These are phyloP conservation scores for Columba janthina DNA, from an alignment of 2,113 vertebrate species.

Conservation along the genomic window DNA sequence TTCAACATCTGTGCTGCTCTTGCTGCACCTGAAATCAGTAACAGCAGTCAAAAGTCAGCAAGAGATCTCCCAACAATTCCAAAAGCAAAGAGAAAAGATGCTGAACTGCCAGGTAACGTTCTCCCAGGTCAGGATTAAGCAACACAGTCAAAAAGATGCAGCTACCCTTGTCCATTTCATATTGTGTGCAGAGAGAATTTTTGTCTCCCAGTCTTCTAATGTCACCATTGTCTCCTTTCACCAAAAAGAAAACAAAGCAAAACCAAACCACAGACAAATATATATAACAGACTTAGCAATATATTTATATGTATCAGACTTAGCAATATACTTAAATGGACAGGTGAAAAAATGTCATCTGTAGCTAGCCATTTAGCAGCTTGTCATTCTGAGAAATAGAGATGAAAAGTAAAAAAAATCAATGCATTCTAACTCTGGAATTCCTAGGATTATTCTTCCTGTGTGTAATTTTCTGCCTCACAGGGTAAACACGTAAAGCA, in stretches of 20 bases:
- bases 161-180: neutral
- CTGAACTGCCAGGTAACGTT: rapidly evolving
- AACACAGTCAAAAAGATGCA: neutral
- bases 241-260: neutral
- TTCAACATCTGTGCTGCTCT: neutral
- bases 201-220: neutral
- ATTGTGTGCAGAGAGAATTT: neutral
- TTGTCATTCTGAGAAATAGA: neutral
- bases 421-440: neutral
- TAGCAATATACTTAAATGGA: neutral
- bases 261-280: neutral
- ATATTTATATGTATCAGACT: neutral
- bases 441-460: neutral
- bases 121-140: neutral
- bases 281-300: neutral
- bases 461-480: neutral
- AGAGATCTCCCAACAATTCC: neutral
- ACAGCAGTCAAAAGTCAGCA: neutral
- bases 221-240: neutral
- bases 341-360: neutral
- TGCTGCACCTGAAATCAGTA: neutral
- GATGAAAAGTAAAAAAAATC: neutral
- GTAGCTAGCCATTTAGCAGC: neutral
- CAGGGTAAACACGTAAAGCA: neutral
- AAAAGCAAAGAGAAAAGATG: neutral